Conservation (phyloP, 2,888 invertebrate genomes). For the Eremobia ochroleuca region DNA sequence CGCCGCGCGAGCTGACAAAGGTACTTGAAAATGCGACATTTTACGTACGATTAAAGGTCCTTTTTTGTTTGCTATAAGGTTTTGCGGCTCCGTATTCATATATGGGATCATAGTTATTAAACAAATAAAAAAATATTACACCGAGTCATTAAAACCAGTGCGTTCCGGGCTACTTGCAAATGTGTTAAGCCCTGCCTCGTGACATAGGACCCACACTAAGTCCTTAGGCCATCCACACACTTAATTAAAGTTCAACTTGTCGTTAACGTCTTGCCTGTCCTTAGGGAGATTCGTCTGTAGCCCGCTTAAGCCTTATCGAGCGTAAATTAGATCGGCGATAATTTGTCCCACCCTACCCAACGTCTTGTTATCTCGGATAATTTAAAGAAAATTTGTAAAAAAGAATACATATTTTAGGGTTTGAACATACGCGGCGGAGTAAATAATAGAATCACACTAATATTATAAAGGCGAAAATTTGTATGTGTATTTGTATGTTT, state of each 20-base stretch:
- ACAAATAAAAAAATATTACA: not conserved
- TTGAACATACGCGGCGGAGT: constrained; percentile 41
- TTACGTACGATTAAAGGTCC: not conserved
- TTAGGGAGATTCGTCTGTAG: constrained; percentile 13
- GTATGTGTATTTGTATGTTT: too few relatives aligned
- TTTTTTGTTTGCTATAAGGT: constrained; percentile 2
- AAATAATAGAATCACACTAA: constrained; percentile 43
- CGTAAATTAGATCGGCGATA: constrained; percentile 51
- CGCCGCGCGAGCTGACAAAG: not conserved
- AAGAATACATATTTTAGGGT: constrained; percentile 29
- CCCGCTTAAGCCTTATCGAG: constrained; percentile 42
- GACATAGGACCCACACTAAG: not conserved
- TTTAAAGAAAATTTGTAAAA: constrained; percentile 43
- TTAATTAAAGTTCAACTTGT: constrained; percentile 25
- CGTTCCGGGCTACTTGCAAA: not conserved
- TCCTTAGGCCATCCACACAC: constrained; percentile 13
- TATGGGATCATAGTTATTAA: not conserved
- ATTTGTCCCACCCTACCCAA: constrained; percentile 36
- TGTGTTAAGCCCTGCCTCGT: not conserved
- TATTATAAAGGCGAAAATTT: too few relatives aligned
- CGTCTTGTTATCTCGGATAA: constrained; percentile 41
- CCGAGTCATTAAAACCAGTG: not conserved
- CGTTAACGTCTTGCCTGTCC: not conserved
- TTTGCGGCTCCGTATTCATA: not conserved
- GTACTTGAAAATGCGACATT: constrained; percentile 10